These are phyloP conservation scores for Drosophila paramelanica DNA, from an alignment of 2,888 invertebrate genomes.

Conservation along the genomic window DNA sequence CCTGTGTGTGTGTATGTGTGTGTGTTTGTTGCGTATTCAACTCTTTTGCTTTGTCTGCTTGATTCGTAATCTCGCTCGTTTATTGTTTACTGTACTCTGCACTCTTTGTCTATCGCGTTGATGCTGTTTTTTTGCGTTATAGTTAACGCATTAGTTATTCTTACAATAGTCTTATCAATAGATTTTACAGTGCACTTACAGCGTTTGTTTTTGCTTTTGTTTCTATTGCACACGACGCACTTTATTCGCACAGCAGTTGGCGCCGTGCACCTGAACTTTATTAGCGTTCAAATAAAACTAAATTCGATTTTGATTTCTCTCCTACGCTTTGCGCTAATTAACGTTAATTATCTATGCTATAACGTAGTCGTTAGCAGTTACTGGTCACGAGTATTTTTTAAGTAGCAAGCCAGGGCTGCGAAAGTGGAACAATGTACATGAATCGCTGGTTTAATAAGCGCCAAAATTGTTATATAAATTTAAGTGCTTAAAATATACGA, in stretches of 20 bases:
- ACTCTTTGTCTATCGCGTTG: conserved; percentile 65
- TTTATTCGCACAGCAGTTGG: conserved; percentile 3
- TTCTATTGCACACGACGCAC: conserved; percentile 8
- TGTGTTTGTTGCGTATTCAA: conserved; percentile 43
- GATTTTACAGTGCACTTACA: conserved; percentile 55
- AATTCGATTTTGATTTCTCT: conserved; percentile 68
- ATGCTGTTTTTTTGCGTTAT: conserved; percentile 37
- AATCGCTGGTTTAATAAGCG: not conserved
- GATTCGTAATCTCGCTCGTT: conserved; percentile 55
- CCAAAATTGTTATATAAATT: not conserved
- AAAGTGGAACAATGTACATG: not conserved
- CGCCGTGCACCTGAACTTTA: conserved; percentile 51
- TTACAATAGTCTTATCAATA: conserved; percentile 54
- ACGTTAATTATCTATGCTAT: conserved; percentile 55
- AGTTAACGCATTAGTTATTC: conserved; percentile 47
- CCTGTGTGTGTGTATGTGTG: conserved; percentile 1
- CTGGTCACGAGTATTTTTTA: conserved; percentile 4
- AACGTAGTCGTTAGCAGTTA: conserved; percentile 14
- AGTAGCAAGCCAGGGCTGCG: conserved; percentile 26
- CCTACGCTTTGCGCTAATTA: conserved; percentile 63
- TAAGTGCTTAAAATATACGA: not conserved
- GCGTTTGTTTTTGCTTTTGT: conserved; percentile 8
- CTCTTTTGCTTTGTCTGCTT: conserved; percentile 74
- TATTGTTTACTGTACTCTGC: conserved; percentile 62
- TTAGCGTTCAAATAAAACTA: conserved; percentile 66